These are phyloP conservation scores for Ctenopoma multispine DNA, from an alignment of 2,797 vertebrate genomes.

Conservation along the genomic window DNA sequence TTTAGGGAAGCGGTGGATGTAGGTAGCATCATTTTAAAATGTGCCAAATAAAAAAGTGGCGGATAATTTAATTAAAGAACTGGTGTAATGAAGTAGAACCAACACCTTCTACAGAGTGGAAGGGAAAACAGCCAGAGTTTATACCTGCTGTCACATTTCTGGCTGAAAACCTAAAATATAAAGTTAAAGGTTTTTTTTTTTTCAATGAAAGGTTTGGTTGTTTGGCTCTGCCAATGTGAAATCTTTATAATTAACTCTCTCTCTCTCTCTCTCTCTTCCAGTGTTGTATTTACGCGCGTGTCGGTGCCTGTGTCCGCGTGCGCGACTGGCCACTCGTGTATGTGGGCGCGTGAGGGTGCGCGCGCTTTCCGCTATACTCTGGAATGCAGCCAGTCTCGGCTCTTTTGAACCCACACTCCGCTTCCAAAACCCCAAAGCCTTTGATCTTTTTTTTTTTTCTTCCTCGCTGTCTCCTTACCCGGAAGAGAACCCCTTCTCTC, in stretches of 20 bases:
- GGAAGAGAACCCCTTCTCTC: constrained; percentile 90
- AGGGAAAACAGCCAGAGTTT: constrained; percentile 57
- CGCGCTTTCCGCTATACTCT: constrained; percentile 88
- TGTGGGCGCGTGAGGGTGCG: constrained; percentile 53
- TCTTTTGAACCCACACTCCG: constrained; percentile 88
- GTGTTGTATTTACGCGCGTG: constrained; percentile 35
- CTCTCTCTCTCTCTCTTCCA: constrained; percentile 40
- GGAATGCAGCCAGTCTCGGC: constrained; percentile 90
- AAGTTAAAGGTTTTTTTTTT: constrained; percentile 45
- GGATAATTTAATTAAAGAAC: constrained; percentile 74
- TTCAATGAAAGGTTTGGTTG: constrained; percentile 68
- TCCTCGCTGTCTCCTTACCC: constrained; percentile 92
- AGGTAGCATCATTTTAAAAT: constrained; percentile 46
- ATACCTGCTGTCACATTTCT: constrained; percentile 48
- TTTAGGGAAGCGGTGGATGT: constrained; percentile 45
- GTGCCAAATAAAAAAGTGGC: constrained; percentile 59
- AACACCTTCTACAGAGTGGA: constrained; percentile 38
- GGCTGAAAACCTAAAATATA: constrained; percentile 66
- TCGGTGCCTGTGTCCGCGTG: constrained; percentile 25
- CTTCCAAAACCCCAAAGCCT: constrained; percentile 92
- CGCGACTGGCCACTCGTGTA: constrained; percentile 29
- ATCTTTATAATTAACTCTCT: constrained; percentile 75
- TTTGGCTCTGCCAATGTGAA: constrained; percentile 72
- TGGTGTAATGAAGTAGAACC: constrained; percentile 65
- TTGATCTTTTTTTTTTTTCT: constrained; percentile 89